These are phyloP conservation scores for Paraplagusia blochii DNA, from an alignment of 2,113 vertebrate genomes.

Conservation along the genomic window DNA sequence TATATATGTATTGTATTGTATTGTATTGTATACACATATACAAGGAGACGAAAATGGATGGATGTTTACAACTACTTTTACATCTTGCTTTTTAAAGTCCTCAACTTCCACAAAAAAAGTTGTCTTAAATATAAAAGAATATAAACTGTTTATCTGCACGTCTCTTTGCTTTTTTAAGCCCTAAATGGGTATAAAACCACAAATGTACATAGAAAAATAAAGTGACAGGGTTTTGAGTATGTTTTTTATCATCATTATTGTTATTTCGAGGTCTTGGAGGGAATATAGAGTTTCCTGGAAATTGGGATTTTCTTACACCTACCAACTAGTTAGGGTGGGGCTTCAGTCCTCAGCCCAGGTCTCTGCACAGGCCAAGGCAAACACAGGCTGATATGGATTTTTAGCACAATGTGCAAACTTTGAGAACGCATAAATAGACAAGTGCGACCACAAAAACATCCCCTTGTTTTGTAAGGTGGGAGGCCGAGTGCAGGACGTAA, in stretches of 20 bases:
- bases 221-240: slow-evolving; percentile 20
- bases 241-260: no score
- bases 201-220: no score
- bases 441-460: slow-evolving; percentile 21
- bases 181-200: no score
- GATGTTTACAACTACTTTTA: no score
- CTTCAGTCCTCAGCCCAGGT: slow-evolving; percentile 23
- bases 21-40: no score
- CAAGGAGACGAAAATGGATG: no score
- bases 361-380: slow-evolving; percentile 49
- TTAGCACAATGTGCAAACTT: slow-evolving; percentile 42
- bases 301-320: slow-evolving; percentile 34
- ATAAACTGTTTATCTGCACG: no score
- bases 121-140: no score
- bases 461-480: slow-evolving; percentile 35
- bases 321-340: slow-evolving; percentile 50
- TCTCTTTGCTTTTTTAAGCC: no score
- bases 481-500: slow-evolving; percentile 11
- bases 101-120: no score
- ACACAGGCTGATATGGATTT: slow-evolving; percentile 32
- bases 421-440: slow-evolving; percentile 31
- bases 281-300: background rate
- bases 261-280: slow-evolving; percentile 28
- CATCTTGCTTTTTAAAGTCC: no score
- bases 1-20: no score